Evolutionary conservation across 2,888 invertebrate genomes (phyloP), one percentile per base, ranked within the genome.

Genomic region (Zonitis immaculata): DNA sequence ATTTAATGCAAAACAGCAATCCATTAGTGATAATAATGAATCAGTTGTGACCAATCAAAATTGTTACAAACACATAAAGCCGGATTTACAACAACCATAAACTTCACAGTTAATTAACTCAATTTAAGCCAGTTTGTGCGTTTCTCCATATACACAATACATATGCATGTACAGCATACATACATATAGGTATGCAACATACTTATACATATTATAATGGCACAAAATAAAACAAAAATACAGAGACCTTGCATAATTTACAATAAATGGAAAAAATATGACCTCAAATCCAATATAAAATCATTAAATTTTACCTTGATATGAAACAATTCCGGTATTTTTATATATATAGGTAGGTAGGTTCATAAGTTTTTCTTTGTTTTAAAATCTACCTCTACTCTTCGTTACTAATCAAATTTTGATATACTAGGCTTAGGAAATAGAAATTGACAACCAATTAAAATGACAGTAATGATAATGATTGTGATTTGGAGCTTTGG

Each of bases 401-500:
- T n/a, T n/a, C n/a, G n/a, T n/a, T n/a, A n/a, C n/a, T n/a, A n/a
- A n/a, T n/a, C n/a, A n/a, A n/a, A n/a, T n/a, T n/a, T n/a, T n/a
- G n/a, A n/a, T n/a, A n/a, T n/a, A n/a, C n/a, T n/a, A n/a, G n/a
- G n/a, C n/a, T n/a, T n/a, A n/a, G n/a, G 35, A 35, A 35, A 35
- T 18, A 16, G 16, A 3, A 35, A 35, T 35, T 35, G 35, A 35
- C 16, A 32, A 44, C 39, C 11, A 32, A 50, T 49, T 47, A 47
- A 43, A 32, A 54, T 47, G 47, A 47, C 44, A 50, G 44, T 26
- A 28, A 44, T 50, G 47, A 50, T 51, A 50, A 54, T 54, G 51
- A 54, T 47, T 47, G 44, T 49, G 53, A 49, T 53, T 53, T 58
- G 58, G 43, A 49, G 54, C 55, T 56, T 54, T 56, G 49, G 50